Conservation (phyloP, 2,113 vertebrate genomes). For the Zingel zingel region DNA sequence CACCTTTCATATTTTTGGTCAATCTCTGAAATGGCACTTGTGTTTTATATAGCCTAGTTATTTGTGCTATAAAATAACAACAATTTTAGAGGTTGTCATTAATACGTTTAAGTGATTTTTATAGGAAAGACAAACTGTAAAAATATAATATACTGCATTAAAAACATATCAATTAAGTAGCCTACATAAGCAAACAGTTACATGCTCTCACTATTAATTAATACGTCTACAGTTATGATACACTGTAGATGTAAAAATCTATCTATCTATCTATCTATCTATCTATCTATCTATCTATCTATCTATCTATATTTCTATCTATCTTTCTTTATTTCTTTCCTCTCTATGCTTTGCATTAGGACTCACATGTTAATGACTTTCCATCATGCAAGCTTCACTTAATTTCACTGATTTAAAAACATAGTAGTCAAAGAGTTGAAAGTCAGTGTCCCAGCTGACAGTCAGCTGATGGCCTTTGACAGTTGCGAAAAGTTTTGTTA, state of each 20-base stretch:
- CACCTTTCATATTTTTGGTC: constrained; percentile 36
- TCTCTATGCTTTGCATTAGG: background rate
- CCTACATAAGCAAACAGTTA: too few relatives aligned
- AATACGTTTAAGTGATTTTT: background rate
- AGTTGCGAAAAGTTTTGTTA: constrained; percentile 93
- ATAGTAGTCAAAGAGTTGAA: constrained; percentile 78
- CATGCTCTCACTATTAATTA: background rate
- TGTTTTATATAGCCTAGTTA: background rate
- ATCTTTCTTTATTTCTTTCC: background rate
- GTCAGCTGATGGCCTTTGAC: constrained; percentile 94
- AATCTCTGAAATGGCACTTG: background rate
- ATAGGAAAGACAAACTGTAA: background rate
- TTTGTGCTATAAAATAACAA: background rate
- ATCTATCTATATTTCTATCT: background rate
- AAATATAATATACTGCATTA: background rate
- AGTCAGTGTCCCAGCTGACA: constrained; percentile 87
- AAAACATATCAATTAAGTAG: background rate
- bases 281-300: constrained; percentile 25
- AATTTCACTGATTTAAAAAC: background rate
- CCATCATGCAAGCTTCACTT: background rate
- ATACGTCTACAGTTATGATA: background rate
- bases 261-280: constrained; percentile 28
- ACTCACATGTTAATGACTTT: background rate
- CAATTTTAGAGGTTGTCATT: background rate
- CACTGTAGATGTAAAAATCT: background rate